Evolutionary conservation across 1,140 invertebrate species (phyloP).

Genomic region (Maniola jurtina): DNA sequence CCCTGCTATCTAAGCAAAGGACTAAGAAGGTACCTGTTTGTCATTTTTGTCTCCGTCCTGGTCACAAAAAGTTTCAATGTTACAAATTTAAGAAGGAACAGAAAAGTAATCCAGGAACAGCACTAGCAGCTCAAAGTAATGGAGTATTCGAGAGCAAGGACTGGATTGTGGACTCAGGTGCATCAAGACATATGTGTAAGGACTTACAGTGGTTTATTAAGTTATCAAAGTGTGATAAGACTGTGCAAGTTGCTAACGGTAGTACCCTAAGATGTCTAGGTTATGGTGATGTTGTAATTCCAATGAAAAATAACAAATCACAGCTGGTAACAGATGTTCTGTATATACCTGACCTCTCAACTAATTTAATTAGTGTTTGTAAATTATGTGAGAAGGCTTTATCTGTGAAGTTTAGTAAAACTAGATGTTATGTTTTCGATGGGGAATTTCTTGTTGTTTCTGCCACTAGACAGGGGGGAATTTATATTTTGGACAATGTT

Average conservation of each 20-base stretch:
- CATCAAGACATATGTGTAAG: constrained; percentile 41
- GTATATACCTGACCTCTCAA: constrained; percentile 13
- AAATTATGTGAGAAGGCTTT: constrained; percentile 17
- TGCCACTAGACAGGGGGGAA: too few relatives aligned
- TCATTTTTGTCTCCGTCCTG: too few relatives aligned
- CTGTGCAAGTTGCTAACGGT: too few relatives aligned
- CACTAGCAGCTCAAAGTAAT: constrained; percentile 27
- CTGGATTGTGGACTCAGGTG: constrained; percentile 35
- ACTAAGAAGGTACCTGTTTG: too few relatives aligned
- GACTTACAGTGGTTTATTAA: constrained; percentile 31
- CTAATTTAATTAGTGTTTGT: not conserved
- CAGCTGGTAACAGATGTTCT: not conserved
- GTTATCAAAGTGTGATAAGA: constrained; percentile 4
- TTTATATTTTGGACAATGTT: too few relatives aligned
- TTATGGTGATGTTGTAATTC: too few relatives aligned
- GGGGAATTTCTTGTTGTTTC: too few relatives aligned
- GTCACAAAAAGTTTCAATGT: constrained; percentile 12
- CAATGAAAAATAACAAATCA: too few relatives aligned
- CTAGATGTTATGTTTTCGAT: too few relatives aligned
- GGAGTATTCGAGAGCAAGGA: constrained; percentile 16
- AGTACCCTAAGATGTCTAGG: too few relatives aligned
- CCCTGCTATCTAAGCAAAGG: too few relatives aligned
- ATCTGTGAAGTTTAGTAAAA: constrained; percentile 15
- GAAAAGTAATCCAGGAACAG: constrained; percentile 24
- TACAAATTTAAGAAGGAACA: constrained; percentile 28